These are phyloP conservation scores for Gobio gobio DNA, from an alignment of 2,113 vertebrate species.

Conservation along the genomic window DNA sequence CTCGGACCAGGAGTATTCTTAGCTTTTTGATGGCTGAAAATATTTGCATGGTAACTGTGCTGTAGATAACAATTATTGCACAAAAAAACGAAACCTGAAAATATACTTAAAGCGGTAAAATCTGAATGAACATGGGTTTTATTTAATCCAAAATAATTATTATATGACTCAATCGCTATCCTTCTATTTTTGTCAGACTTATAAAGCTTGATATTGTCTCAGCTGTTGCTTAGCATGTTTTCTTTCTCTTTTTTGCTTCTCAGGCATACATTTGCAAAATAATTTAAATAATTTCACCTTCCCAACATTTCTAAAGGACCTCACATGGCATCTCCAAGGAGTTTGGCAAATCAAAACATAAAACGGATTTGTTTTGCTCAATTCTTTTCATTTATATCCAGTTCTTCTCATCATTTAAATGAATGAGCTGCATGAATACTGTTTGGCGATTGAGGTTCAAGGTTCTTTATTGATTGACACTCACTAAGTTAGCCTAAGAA, in stretches of 20 bases:
- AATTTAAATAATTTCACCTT: neutral
- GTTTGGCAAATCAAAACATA: neutral
- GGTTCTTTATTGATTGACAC: constrained; percentile 11
- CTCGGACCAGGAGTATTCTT: neutral
- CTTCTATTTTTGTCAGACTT: neutral
- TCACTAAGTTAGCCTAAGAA: constrained; percentile 22
- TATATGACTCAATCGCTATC: neutral
- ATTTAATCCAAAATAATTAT: neutral
- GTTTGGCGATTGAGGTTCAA: neutral
- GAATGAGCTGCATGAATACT: neutral
- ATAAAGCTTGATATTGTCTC: neutral
- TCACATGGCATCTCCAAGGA: neutral
- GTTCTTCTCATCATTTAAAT: neutral
- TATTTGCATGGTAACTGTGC: neutral
- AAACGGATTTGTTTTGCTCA: neutral
- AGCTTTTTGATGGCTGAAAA: neutral
- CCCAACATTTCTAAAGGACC: neutral
- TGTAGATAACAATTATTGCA: too few relatives aligned
- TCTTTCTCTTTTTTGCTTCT: neutral
- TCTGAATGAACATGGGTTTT: neutral
- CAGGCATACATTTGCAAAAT: neutral
- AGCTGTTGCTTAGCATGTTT: neutral
- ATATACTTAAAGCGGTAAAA: neutral
- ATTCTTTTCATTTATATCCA: neutral
- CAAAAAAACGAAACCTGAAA: neutral